Conservation (phyloP, 2,113 vertebrate species). For the Amphiprion ocellaris region DNA sequence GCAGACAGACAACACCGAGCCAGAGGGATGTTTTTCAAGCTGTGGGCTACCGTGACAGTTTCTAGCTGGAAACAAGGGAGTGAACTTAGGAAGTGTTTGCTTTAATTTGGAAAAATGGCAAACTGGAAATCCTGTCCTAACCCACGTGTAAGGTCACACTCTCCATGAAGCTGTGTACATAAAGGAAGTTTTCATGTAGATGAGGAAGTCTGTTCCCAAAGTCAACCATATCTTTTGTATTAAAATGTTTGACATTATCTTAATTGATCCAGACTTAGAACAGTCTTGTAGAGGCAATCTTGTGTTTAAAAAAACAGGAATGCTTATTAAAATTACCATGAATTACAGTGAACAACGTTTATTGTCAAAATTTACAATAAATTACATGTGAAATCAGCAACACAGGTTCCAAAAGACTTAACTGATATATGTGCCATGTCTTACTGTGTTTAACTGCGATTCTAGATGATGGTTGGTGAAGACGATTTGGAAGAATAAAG, state of each 20-base stretch:
- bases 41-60: constrained; percentile 44
- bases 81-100: constrained; percentile 59
- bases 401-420: background rate
- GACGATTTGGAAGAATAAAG: background rate
- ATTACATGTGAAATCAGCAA: constrained; percentile 40
- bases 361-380: constrained; percentile 56
- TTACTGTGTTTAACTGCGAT: constrained; percentile 10
- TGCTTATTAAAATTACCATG: too few relatives aligned
- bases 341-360: constrained; percentile 47
- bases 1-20: constrained; percentile 21
- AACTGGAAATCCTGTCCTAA: constrained; percentile 76
- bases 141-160: constrained; percentile 55
- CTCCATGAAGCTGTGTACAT: constrained; percentile 26
- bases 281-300: background rate
- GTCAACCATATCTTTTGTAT: constrained; percentile 19
- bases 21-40: constrained; percentile 56
- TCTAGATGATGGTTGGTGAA: background rate
- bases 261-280: background rate
- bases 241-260: background rate
- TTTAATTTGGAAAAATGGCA: constrained; percentile 66
- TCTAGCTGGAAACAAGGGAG: constrained; percentile 63
- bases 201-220: constrained; percentile 59
- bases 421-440: background rate
- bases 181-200: constrained; percentile 60
- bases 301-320: too few relatives aligned